Base-by-base conservation (phyloP, 2,797 vertebrate genomes). In the Pempheris klunzingeri region DNA sequence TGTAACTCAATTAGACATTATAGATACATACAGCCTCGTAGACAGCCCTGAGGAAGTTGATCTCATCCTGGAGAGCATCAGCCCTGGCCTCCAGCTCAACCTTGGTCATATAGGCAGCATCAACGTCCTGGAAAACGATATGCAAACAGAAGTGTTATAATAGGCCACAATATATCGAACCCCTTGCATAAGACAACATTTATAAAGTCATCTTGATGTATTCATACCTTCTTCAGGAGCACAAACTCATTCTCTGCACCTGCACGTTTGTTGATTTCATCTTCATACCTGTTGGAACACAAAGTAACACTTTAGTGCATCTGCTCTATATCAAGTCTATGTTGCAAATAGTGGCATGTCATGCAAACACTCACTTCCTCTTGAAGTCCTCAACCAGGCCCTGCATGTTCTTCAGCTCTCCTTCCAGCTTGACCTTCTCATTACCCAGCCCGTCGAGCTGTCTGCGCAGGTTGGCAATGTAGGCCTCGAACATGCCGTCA, bases 191-290 rank as follows among this genome's bases (percentile, higher is more conserved):
- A 24, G 28, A 32, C n/a, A 34, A n/a, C 32, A 22, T 36, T 30
- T 7, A 11, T 18, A 38, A 2, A 4, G 9, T 1, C 10, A 38
- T 55, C 1, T 77, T 60, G 17, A 50, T 46, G 24, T 43, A 54
- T 78, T 57, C 14, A 18, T 68, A 99, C 98, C 96, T 99, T 99
- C 95, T 99, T 99, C 80, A 99, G 91, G 82, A 99, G 84, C 79
- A 99, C 98, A 82, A 99, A 99, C 17, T 99, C 97, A 0, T 99
- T 99, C 90, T 99, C 98, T 4, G 96, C 96, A 26, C 83, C 60
- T 0, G 96, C 95, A 60, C 97, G 97, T 55, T 90, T 96, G 95
- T 99, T 98, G 93, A 99, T 98, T 90, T 99, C 98, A 0, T 99
- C 97, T 83, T 99, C 97, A 0, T 98, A 99, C 78, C 98, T 99